These are phyloP conservation scores for Platorchestia sp. DNA, from an alignment of 1,140 invertebrate genomes.

Conservation along the genomic window DNA sequence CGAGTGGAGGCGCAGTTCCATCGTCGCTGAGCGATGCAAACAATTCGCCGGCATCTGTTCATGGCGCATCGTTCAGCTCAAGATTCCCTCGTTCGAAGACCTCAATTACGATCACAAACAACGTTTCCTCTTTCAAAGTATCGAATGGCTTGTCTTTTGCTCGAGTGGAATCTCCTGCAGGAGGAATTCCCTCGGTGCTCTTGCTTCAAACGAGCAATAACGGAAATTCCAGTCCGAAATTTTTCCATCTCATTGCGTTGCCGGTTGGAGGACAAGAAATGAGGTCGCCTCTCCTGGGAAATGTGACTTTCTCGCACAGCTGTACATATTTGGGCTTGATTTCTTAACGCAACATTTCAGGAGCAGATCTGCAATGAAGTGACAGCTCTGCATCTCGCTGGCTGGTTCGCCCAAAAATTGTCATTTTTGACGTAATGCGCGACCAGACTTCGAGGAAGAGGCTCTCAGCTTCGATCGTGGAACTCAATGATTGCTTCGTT, in stretches of 20 bases:
- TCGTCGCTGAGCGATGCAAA: neutral
- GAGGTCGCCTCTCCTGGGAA: neutral
- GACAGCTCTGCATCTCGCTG: neutral
- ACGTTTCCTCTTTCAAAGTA: slow-evolving; percentile 43
- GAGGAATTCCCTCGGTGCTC: slow-evolving; percentile 28
- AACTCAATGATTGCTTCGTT: neutral
- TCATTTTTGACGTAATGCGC: neutral
- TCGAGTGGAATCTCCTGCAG: slow-evolving; percentile 40
- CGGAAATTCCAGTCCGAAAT: slow-evolving; percentile 40
- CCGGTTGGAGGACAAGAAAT: slow-evolving; percentile 12
- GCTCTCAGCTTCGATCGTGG: neutral
- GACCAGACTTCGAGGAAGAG: neutral
- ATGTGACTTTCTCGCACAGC: neutral
- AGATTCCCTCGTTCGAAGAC: slow-evolving; percentile 2
- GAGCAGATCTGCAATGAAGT: slow-evolving; percentile 1
- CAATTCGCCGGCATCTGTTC: neutral
- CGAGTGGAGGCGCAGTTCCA: neutral
- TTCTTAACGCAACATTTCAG: slow-evolving; percentile 6
- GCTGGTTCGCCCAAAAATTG: neutral
- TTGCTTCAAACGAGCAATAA: slow-evolving; percentile 54
- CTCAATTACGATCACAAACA: slow-evolving; percentile 38
- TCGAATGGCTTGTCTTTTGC: slow-evolving; percentile 52
- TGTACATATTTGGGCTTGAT: slow-evolving; percentile 19
- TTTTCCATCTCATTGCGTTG: slow-evolving; percentile 45
- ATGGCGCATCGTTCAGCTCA: slow-evolving; percentile 26